These are phyloP conservation scores for Thalassarche chlororhynchos DNA, from an alignment of 2,113 vertebrate species.

Conservation along the genomic window DNA sequence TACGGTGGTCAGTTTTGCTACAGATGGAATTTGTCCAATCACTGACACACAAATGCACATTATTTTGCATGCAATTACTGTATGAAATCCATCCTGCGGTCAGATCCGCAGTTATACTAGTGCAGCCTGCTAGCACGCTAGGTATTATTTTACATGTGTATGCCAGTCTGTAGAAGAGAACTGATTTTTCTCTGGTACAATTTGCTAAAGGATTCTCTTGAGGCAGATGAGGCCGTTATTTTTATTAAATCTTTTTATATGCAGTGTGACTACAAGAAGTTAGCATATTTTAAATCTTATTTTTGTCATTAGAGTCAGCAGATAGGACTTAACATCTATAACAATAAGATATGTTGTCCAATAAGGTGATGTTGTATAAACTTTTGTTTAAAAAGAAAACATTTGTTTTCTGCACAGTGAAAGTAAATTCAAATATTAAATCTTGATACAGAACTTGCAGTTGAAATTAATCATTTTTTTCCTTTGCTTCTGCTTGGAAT, in stretches of 20 bases:
- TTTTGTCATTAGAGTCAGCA: neutral
- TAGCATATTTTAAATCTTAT: neutral
- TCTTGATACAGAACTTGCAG: neutral
- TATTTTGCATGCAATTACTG: neutral
- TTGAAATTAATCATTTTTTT: neutral
- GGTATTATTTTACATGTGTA: neutral
- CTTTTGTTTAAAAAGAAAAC: neutral
- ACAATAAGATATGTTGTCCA: neutral
- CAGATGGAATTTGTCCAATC: neutral
- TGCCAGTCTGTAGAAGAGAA: neutral
- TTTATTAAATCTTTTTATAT: neutral
- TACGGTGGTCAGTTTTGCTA: neutral
- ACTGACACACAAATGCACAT: neutral
- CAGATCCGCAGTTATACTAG: neutral
- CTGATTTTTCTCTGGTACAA: neutral
- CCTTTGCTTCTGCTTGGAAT: neutral
- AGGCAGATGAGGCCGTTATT: neutral
- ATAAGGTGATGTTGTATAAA: neutral
- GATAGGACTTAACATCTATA: neutral
- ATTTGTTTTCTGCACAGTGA: neutral
- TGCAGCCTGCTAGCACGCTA: neutral
- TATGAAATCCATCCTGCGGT: neutral
- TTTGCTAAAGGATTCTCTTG: neutral
- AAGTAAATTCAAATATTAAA: neutral
- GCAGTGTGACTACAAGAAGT: neutral